Conservation (phyloP, 2,888 invertebrate species). For the Plemyria rubiginata region DNA sequence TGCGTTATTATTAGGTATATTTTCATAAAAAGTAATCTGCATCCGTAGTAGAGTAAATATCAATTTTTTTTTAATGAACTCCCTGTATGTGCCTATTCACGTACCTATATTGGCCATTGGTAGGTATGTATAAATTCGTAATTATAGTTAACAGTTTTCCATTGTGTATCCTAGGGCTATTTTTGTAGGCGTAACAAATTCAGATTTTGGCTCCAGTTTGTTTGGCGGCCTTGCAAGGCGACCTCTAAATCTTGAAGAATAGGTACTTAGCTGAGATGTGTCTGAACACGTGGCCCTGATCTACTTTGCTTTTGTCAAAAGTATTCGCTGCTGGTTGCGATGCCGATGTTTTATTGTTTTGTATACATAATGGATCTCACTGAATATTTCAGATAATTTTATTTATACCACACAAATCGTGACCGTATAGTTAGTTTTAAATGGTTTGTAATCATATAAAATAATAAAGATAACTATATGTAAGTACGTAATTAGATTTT, state of each 20-base stretch:
- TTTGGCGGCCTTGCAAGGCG: slow-evolving; percentile 14
- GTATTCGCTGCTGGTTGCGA: background rate
- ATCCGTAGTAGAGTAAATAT: too few species aligned
- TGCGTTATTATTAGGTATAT: too few species aligned
- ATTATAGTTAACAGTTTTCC: background rate
- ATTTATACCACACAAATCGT: background rate
- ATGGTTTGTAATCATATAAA: too few species aligned
- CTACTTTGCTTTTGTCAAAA: slow-evolving; percentile 11
- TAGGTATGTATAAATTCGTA: too few species aligned
- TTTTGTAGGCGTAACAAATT: slow-evolving; percentile 11
- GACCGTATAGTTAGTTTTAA: too few species aligned
- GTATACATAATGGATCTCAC: background rate
- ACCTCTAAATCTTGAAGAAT: slow-evolving; percentile 11
- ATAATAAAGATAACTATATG: too few species aligned
- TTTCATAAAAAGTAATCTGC: too few species aligned
- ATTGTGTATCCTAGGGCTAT: slow-evolving; percentile 1
- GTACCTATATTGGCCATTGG: too few species aligned
- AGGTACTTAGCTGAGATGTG: slow-evolving; percentile 1
- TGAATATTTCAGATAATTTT: too few species aligned
- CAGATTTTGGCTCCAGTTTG: slow-evolving; percentile 21
- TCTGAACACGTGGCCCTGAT: slow-evolving; percentile 13
- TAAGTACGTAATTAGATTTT: too few species aligned
- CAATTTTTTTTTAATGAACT: too few species aligned
- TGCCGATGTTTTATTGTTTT: background rate
- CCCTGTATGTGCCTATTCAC: too few species aligned